Evolutionary conservation across 1,140 invertebrate species (phyloP), one percentile per base, ranked within the genome.

Genomic region (Heliconius eleuchia): DNA sequence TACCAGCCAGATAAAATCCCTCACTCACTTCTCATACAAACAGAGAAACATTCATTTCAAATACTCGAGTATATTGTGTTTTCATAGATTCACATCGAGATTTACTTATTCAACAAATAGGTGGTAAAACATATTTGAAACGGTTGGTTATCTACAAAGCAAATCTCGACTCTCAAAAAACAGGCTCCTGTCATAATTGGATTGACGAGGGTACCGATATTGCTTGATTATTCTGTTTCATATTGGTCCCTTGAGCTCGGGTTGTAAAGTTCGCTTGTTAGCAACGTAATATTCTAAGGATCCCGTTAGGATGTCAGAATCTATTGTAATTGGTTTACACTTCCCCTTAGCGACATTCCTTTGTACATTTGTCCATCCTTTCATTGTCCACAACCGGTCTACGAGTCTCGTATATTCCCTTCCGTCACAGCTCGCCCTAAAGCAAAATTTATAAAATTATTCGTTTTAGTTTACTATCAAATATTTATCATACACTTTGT

Each of bases 311-410:
- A 86, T 88, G 79, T 74, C 80, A 52, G 76, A 71, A n/a, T 66
- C 79, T 57, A 85, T 86, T 82, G 81, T 84, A 70, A 75, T 74
- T 46, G 66, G 8, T 37, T 80, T 76, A 85, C 78, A 82, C 85
- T 92, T 92, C 90, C 90, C 91, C 88, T 89, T 89, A 79, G 85
- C 84, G 82, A 89, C 89, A 80, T 55, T n/a, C 37, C 79, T 66
- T 88, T 91, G 88, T 89, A 82, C 85, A 81, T 66, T 88, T 91
- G 88, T 89, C 83, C 85, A 81, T 86, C 79, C 74, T 50, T 72
- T 39, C 73, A 87, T 91, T 91, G 87, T 90, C 77, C 71, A 39
- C 72, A 86, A 90, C 91, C 90, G 87, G 89, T 91, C 82, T 52
- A 42, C 23, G 30, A 34, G 30, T 34, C 30, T 34, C 30, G 30